Evolutionary conservation across 1,140 invertebrate genomes (phyloP), one percentile per base, ranked within the genome.

Genomic region (Leucophenga varia): DNA sequence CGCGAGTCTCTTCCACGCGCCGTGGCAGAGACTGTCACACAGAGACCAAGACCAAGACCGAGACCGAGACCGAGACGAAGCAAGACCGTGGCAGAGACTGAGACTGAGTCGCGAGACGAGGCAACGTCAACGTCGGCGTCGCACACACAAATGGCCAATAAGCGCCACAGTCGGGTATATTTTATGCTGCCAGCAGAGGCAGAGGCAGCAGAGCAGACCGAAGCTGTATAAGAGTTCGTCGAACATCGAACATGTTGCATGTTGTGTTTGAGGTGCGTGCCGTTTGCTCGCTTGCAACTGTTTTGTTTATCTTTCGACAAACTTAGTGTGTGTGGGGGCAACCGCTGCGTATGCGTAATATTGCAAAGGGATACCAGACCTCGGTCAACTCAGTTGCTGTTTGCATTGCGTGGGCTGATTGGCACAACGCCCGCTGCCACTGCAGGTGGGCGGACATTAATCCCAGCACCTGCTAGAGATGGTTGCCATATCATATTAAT

Each of bases 131-230:
- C 54, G 49, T 52, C 49, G 39, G 54, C 63, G 59, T 59, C 59
- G 52, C 64, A 56, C 43, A 59, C 53, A 57, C 59, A 59, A 67
- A 69, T 67, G 64, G 57, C 64, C 63, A 47, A 67, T 49, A 57
- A 57, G 55, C 59, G 47, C 43, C 35, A 38, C 47, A 40, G 35
- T 47, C 46, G 48, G 45, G 35, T 65, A 65, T 63, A 67, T 67
- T 65, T 65, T 59, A 67, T 61, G 60, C 61, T 59, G 45, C 61
- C 31, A 37, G 47, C 22, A 34, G 35, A 34, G 35, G 31, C 16
- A 30, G n/a, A n/a, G n/a, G 13, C 12, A 22, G 5, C 36, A 36
- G 28, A 30, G 28, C n/a, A 43, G 9, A n/a, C 36, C 20, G 36
- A 14, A 40, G 14, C 31, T 31, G 34, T 25, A 22, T 37, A 20